These are phyloP conservation scores for Drosophila phalerata DNA, from an alignment of 2,888 invertebrate genomes.

Conservation along the genomic window DNA sequence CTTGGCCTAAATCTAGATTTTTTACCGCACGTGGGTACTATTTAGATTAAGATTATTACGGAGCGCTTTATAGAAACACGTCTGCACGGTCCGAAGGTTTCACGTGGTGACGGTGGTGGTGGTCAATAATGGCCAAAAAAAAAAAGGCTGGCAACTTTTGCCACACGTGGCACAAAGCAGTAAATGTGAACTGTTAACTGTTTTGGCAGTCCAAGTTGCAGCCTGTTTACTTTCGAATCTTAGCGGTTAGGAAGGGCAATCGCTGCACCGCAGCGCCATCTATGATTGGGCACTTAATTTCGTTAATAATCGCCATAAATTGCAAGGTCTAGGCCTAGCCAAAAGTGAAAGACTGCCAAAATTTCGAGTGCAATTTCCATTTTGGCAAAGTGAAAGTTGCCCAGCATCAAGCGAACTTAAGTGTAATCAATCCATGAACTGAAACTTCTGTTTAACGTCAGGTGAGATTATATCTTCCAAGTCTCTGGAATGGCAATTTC, in stretches of 20 bases:
- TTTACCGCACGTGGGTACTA: no score
- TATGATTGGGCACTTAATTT: slow-evolving; percentile 54
- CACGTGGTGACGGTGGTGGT: no score
- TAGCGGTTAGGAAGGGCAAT: slow-evolving; percentile 37
- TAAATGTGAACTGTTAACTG: slow-evolving; percentile 26
- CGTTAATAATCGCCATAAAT: slow-evolving; percentile 56
- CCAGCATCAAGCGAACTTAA: slow-evolving; percentile 5
- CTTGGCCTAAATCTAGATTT: no score
- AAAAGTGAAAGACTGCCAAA: slow-evolving; percentile 53
- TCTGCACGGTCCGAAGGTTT: no score
- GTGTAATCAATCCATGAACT: slow-evolving; percentile 27
- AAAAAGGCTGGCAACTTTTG: slow-evolving; percentile 26
- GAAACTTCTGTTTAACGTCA: slow-evolving; percentile 24
- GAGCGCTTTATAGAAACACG: no score
- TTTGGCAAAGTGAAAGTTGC: slow-evolving; percentile 50
- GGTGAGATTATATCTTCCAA: not conserved
- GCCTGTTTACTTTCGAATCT: slow-evolving; percentile 40
- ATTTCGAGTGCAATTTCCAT: slow-evolving; percentile 37
- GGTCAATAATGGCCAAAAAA: slow-evolving; percentile 26
- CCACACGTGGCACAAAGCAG: slow-evolving; percentile 40
- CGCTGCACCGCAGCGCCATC: slow-evolving; percentile 43
- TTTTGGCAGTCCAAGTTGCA: slow-evolving; percentile 15
- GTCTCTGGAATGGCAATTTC: not conserved
- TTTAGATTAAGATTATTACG: no score
- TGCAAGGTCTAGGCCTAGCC: slow-evolving; percentile 10